Base-by-base conservation (phyloP, 2,888 invertebrate species). In the Dichetophora obliterata region DNA sequence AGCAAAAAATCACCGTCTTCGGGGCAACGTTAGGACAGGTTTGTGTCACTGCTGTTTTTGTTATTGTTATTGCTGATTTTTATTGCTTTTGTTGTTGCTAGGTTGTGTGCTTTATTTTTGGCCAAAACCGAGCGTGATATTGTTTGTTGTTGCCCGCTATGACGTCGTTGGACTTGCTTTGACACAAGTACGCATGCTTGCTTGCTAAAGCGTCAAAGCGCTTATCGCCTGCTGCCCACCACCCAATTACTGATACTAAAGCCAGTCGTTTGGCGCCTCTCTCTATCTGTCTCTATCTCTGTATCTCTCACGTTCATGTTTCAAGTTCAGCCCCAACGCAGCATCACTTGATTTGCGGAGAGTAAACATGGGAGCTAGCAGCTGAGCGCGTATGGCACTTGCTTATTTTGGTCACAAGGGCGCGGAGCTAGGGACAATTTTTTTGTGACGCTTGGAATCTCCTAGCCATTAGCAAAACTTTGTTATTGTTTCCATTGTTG, bases 271-370 rank as follows among this genome's bases (percentile, higher is more conserved):
- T 9, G 54, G 37, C 19, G 8, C 54, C 24, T 59, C 16, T 70
- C 70, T 70, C 19, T 54, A 37, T 57, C 70, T 31, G 4, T 24
- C 19, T n/a, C 16, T 11, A 2, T 43, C 11, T n/a, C 11, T 14
- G 43, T 43, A 43, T 63, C 19, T 27, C 27, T 54, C 24, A 43
- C 54, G 16, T 24, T 72, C 43, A 27, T 66, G 63, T 65, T 74
- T 74, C 66, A 74, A 74, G 74, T 74, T 74, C 74, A 74, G 65
- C 43, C 54, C 5, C 54, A 54, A 57, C 24, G n/a, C 66, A 74
- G 65, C 74, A 73, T 63, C 73, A 52, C 22, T 27, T 27, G 0
- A 52, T n/a, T 31, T 24, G 57, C 24, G 24, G 34, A n/a, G 68
- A 16, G 54, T 6, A 57, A 75, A 50, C 16, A 48, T 22, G 50